Conservation (phyloP, 1,140 invertebrate species). For the Cryptotermes secundus region DNA sequence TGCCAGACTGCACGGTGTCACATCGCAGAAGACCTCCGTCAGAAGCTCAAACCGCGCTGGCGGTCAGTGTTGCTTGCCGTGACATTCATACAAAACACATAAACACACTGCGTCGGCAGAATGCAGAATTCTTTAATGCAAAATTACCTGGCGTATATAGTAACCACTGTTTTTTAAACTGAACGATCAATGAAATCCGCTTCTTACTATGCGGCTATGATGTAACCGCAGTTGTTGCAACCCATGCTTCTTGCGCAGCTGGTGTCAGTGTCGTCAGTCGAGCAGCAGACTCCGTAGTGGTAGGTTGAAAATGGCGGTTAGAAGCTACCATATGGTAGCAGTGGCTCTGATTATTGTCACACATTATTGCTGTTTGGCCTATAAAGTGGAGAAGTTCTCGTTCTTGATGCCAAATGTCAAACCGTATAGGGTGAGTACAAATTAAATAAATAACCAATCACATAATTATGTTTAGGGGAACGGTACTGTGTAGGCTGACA, state of each 20-base stretch:
- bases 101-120: too few relatives aligned
- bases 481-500: background rate
- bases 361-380: background rate
- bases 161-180: too few relatives aligned
- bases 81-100: too few relatives aligned
- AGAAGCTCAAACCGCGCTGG: too few relatives aligned
- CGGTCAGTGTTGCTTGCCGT: too few relatives aligned
- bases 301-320: background rate
- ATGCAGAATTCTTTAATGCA: too few relatives aligned
- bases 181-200: too few relatives aligned
- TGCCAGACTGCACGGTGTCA: too few relatives aligned
- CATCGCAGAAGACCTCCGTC: too few relatives aligned
- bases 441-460: background rate
- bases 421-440: conserved; percentile 30
- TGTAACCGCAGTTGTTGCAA: conserved; percentile 16
- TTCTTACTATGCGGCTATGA: too few relatives aligned
- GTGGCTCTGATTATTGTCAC: background rate
- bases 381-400: conserved; percentile 25
- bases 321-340: conserved; percentile 20
- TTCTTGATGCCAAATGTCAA: conserved; percentile 31
- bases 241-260: background rate
- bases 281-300: background rate
- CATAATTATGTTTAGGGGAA: too few relatives aligned
- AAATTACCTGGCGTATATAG: too few relatives aligned
- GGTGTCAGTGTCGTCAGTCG: background rate